Evolutionary conservation across 2,797 vertebrate genomes (phyloP).

Genomic region (Octomys mimax): DNA sequence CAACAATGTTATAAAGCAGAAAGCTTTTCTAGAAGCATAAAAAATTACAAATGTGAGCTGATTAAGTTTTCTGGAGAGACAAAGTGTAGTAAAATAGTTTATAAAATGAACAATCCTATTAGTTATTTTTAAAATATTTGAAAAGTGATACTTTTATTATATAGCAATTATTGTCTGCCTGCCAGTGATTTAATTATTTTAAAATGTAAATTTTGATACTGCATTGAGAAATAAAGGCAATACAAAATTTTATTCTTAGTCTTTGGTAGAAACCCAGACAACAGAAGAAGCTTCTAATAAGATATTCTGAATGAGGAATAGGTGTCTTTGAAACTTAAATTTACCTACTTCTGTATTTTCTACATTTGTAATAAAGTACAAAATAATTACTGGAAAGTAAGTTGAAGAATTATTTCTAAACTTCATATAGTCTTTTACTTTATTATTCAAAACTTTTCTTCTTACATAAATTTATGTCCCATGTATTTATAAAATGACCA

Average conservation of each 20-base stretch:
- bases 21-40: background rate
- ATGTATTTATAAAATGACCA: background rate
- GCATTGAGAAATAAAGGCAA: background rate
- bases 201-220: background rate
- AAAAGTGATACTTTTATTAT: background rate
- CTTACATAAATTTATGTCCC: background rate
- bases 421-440: background rate
- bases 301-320: background rate
- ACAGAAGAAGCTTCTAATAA: background rate
- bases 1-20: background rate
- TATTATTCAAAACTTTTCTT: background rate
- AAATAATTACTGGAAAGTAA: background rate
- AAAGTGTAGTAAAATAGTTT: background rate
- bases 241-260: background rate
- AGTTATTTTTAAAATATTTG: constrained; percentile 24
- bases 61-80: constrained; percentile 1
- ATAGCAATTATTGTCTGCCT: constrained; percentile 19
- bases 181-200: background rate
- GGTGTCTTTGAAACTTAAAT: background rate
- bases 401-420: background rate
- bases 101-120: background rate
- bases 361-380: constrained; percentile 5
- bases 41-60: constrained; percentile 10
- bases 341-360: background rate
- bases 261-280: background rate